phyloP scores from a whole-genome alignment of 2,113 vertebrate genomes.

The Grantiella picta region DNA sequence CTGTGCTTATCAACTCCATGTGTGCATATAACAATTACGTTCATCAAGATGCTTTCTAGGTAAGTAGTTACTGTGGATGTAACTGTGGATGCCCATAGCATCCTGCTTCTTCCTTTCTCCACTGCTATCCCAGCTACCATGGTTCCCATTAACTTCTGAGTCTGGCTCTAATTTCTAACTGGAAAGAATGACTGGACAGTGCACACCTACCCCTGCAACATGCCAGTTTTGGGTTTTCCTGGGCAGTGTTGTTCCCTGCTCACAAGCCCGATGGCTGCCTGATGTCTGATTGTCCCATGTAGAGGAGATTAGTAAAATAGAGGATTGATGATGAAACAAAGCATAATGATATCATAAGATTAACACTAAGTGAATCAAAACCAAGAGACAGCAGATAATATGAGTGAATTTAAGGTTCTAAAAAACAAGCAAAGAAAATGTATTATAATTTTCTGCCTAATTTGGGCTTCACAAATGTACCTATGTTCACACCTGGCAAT shows the following conservation, averaged over 20 bases:
- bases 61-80: not conserved
- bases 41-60: not conserved
- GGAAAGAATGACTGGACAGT: not conserved
- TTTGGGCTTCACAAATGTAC: not conserved
- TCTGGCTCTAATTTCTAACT: not conserved
- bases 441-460: not conserved
- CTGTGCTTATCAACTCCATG: not conserved
- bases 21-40: not conserved
- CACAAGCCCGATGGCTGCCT: not conserved
- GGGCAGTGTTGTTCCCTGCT: not conserved
- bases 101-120: not conserved
- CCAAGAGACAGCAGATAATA: not conserved
- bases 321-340: not conserved
- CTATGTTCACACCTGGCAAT: not conserved
- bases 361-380: not conserved
- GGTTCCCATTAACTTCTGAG: not conserved
- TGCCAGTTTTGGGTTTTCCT: not conserved
- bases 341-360: not conserved
- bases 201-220: not conserved
- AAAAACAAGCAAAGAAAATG: not conserved
- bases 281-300: not conserved
- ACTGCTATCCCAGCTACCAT: not conserved
- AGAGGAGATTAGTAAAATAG: not conserved
- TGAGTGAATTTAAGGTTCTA: not conserved
- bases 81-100: not conserved